These are phyloP conservation scores for Clarias laeviceps DNA, from an alignment of 2,797 vertebrate genomes.

Conservation along the genomic window DNA sequence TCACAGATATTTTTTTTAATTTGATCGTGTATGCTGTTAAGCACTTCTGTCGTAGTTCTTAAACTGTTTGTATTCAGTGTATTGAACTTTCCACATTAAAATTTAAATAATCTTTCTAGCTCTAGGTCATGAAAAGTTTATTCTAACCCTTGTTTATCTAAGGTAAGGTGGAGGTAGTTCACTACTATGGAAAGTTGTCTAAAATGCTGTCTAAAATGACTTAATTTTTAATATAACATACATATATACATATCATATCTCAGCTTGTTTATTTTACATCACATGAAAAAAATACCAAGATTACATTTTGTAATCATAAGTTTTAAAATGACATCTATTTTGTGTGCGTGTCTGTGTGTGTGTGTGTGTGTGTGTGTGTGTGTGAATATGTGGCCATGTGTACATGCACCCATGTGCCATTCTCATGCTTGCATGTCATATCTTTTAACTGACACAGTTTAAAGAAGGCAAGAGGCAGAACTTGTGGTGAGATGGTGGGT, in stretches of 20 bases:
- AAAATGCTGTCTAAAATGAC: neutral
- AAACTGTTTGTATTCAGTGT: neutral
- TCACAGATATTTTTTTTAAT: neutral
- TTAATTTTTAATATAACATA: neutral
- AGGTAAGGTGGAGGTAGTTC: neutral
- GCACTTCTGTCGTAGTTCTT: neutral
- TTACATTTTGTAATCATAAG: neutral
- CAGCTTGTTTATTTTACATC: neutral
- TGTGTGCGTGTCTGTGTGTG: constrained; percentile 22
- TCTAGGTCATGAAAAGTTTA: neutral
- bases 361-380: constrained; percentile 29
- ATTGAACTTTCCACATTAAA: neutral
- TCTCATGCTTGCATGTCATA: constrained; percentile 50
- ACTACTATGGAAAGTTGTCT: neutral
- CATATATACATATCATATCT: no score
- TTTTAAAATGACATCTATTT: no score
- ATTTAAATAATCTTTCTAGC: no score
- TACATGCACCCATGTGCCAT: constrained; percentile 44
- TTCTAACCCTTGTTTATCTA: neutral
- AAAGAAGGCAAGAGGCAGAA: constrained; percentile 46
- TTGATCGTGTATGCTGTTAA: neutral
- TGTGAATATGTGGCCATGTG: constrained; percentile 28
- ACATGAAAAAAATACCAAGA: neutral
- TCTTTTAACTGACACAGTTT: constrained; percentile 53
- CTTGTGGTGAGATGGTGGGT: constrained; percentile 54